These are phyloP conservation scores for Melinaea marsaeus DNA, from an alignment of 2,888 invertebrate species.

Conservation along the genomic window DNA sequence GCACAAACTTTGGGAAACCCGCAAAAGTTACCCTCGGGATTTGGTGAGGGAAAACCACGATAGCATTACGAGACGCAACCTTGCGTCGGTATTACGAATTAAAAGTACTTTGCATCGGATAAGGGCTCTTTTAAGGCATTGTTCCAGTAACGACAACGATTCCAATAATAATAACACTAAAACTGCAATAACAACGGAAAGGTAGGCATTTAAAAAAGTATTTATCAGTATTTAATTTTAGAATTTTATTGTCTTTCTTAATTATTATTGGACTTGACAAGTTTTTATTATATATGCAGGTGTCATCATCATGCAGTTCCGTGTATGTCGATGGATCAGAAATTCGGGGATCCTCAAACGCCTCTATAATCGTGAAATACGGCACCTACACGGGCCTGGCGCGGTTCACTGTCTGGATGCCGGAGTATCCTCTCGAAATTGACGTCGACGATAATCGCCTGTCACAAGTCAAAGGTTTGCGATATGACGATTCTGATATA, in stretches of 20 bases:
- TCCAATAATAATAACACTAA: conserved; percentile 18
- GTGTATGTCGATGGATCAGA: conserved; percentile 98
- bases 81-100: conserved; percentile 29
- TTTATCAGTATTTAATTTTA: not conserved
- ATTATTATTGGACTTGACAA: not conserved
- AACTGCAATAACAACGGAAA: conserved; percentile 18
- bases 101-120: conserved; percentile 26
- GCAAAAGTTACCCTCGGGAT: conserved; percentile 22
- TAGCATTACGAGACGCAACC: conserved; percentile 15
- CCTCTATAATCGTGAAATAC: conserved; percentile 94
- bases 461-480: conserved; percentile 88
- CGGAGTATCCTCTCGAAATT: conserved; percentile 94
- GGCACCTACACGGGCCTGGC: conserved; percentile 93
- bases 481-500: not conserved
- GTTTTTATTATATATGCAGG: conserved; percentile 74
- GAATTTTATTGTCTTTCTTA: not conserved
- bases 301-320: conserved; percentile 96
- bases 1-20: conserved; percentile 19
- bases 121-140: conserved; percentile 19
- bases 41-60: conserved; percentile 17
- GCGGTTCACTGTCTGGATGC: conserved; percentile 97
- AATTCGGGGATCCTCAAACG: conserved; percentile 95
- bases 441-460: conserved; percentile 92
- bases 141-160: conserved; percentile 19
- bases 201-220: not conserved